Evolutionary conservation across 2,113 vertebrate species (phyloP).

Genomic region (Ranitomeya imitator): DNA sequence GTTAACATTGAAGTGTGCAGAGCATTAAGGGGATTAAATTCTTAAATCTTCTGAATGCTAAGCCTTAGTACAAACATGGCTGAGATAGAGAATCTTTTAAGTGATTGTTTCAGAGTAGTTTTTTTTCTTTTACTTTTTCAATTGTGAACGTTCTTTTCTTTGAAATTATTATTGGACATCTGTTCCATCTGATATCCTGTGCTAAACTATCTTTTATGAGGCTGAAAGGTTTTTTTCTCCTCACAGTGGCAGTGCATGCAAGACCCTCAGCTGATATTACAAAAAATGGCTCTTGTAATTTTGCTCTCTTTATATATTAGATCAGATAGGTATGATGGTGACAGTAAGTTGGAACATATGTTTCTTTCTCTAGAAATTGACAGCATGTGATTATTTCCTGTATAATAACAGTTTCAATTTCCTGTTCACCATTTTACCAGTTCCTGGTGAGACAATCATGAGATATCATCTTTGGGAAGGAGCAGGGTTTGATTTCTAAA

Average conservation of each 20-base stretch:
- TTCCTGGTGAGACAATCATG: conserved; percentile 78
- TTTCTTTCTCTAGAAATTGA: conserved; percentile 93
- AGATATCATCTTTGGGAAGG: conserved; percentile 79
- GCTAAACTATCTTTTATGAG: conserved; percentile 53
- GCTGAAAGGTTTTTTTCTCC: conserved; percentile 59
- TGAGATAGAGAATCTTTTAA: conserved; percentile 33
- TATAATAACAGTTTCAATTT: conserved; percentile 98
- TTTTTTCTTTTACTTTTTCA: conserved; percentile 43
- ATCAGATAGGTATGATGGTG: conserved; percentile 82
- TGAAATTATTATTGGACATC: conserved; percentile 59
- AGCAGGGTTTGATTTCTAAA: conserved; percentile 68
- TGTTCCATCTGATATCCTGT: conserved; percentile 60
- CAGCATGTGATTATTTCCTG: conserved; percentile 98
- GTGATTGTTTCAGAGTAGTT: conserved; percentile 21
- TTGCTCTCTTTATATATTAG: conserved; percentile 65
- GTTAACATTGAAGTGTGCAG: conserved; percentile 42
- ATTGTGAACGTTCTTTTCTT: conserved; percentile 39
- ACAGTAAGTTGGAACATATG: conserved; percentile 85
- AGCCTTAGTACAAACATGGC: conserved; percentile 28
- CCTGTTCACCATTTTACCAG: conserved; percentile 83
- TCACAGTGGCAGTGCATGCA: background rate
- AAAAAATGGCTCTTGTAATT: conserved; percentile 66
- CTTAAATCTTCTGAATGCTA: conserved; percentile 33
- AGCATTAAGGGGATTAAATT: conserved; percentile 41
- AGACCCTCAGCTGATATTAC: conserved; percentile 60